phyloP scores from a whole-genome alignment of 1,140 invertebrate genomes.

The Hetaerina americana region DNA sequence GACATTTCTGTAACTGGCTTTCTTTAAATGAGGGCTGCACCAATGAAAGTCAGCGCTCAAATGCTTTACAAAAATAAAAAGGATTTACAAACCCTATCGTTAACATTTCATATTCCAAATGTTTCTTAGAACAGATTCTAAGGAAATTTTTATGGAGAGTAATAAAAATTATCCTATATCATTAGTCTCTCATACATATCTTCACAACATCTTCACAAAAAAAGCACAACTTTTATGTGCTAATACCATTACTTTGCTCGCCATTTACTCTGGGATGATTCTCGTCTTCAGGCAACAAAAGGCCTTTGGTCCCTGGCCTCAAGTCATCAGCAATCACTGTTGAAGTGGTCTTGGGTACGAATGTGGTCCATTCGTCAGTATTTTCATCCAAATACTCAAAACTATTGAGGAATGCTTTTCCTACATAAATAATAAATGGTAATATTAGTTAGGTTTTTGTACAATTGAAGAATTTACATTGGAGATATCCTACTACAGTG shows the following conservation, averaged over 20 bases:
- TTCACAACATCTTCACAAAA: not conserved
- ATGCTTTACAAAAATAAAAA: not conserved
- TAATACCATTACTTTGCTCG: not conserved
- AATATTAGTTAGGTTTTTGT: not conserved
- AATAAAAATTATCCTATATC: too few relatives aligned
- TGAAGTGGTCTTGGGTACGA: conserved; percentile 25
- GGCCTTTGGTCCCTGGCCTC: not conserved
- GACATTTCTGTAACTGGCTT: not conserved
- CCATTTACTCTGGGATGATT: not conserved
- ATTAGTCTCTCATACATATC: not conserved
- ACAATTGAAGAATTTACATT: too few relatives aligned
- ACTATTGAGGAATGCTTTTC: conserved; percentile 66
- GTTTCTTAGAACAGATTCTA: not conserved
- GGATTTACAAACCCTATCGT: not conserved
- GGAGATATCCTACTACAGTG: too few relatives aligned
- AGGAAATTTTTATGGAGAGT: not conserved
- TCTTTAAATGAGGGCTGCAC: not conserved
- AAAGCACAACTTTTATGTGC: not conserved
- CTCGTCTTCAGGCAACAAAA: not conserved
- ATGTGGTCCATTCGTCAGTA: conserved; percentile 59
- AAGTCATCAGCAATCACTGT: not conserved
- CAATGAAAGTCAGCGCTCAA: not conserved
- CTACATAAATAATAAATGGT: conserved; percentile 22
- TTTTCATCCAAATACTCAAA: conserved; percentile 61
- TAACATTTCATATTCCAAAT: not conserved